A percentile compares a stretch with the other conserved stretches of the same genome.
These are phyloP conservation scores for Cryptomyrus ogoouensis DNA, from an alignment of 2,113 vertebrate genomes.

Conservation along the genomic window DNA sequence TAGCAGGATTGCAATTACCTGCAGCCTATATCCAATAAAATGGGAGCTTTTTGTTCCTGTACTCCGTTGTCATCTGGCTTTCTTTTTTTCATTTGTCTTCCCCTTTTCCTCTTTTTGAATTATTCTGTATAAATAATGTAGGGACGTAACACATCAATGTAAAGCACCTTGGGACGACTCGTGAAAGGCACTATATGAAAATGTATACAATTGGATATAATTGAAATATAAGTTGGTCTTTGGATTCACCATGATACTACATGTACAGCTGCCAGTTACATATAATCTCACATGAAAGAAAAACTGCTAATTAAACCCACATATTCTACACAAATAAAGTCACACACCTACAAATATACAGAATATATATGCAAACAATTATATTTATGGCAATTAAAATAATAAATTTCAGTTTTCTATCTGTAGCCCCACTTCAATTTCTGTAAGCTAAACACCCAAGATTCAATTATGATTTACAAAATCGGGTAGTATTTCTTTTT, in stretches of 20 bases:
- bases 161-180: not conserved
- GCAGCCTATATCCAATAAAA: not conserved
- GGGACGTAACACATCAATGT: not conserved
- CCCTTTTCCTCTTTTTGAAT: not conserved
- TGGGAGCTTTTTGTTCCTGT: not conserved
- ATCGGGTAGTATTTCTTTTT: too few species aligned
- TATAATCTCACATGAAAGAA: not conserved
- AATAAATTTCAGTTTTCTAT: not conserved
- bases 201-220: not conserved
- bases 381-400: not conserved
- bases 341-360: not conserved
- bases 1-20: not conserved
- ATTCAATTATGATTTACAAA: too few species aligned
- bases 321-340: not conserved
- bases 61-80: not conserved
- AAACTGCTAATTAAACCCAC: not conserved
- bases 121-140: not conserved
- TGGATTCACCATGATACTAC: not conserved
- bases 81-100: not conserved
- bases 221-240: not conserved
- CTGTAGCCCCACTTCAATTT: not conserved
- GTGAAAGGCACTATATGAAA: not conserved
- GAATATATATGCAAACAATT: not conserved
- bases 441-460: not conserved
- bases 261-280: not conserved